Percentiles rank a stretch among this genome's conserved stretches.
Evolutionary conservation across 2,797 vertebrate genomes (phyloP).

Genomic region (Cuculus canorus): DNA sequence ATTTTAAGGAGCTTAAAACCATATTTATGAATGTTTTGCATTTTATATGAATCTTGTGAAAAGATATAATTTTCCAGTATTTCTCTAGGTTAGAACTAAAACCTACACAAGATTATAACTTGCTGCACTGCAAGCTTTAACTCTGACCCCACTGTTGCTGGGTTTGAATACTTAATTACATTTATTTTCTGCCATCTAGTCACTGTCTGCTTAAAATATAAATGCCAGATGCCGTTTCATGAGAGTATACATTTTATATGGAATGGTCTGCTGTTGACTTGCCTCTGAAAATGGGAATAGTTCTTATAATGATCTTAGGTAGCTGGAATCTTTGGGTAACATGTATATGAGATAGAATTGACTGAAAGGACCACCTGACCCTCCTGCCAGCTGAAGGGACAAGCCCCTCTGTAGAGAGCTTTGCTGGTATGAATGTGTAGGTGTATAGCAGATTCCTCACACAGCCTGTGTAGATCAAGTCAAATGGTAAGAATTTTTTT

Average conservation of each 20-base stretch:
- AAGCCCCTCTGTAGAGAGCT: neutral
- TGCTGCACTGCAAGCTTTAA: neutral
- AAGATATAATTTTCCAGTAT: neutral
- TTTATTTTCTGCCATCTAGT: conserved; percentile 31
- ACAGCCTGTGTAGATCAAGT: neutral
- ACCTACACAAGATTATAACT: neutral
- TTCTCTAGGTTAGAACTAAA: neutral
- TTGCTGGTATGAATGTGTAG: neutral
- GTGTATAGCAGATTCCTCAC: neutral
- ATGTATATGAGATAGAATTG: neutral
- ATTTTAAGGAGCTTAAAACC: conserved; percentile 46
- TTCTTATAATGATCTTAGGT: neutral
- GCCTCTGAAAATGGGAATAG: neutral
- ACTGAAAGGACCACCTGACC: neutral
- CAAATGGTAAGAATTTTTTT: neutral
- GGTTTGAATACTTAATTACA: conserved; percentile 8
- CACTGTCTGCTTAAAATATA: conserved; percentile 30
- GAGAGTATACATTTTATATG: neutral
- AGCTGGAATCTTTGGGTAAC: neutral
- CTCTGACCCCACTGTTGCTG: neutral
- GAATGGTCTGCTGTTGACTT: neutral
- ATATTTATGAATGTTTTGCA: conserved; percentile 52
- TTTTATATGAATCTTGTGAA: conserved; percentile 29
- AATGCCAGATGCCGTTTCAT: conserved; percentile 22
- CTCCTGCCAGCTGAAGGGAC: neutral